Evolutionary conservation across 2,797 vertebrate genomes (phyloP).

Genomic region (Scarus forsteni): DNA sequence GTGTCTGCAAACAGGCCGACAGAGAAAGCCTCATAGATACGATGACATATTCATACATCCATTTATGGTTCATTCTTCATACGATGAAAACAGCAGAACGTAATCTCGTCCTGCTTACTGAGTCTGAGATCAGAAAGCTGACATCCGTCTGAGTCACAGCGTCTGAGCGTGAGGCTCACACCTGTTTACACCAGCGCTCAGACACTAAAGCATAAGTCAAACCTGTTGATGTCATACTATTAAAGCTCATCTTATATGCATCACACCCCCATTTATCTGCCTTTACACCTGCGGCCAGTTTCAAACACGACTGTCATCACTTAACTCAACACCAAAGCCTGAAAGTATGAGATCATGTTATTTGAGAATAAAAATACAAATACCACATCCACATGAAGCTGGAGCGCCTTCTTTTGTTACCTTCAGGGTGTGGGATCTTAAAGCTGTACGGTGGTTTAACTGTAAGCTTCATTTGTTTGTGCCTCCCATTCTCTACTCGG

Average conservation of each 20-base stretch:
- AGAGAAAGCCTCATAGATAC: slow-evolving; percentile 17
- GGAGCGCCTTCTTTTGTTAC: slow-evolving; percentile 49
- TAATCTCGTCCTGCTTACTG: slow-evolving; percentile 42
- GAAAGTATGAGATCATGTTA: slow-evolving; percentile 52
- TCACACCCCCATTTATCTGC: slow-evolving; percentile 35
- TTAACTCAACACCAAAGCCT: slow-evolving; percentile 57
- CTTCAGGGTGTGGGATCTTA: slow-evolving; percentile 46
- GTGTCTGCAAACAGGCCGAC: slow-evolving; percentile 20
- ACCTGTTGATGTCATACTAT: slow-evolving; percentile 38
- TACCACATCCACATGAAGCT: slow-evolving; percentile 7
- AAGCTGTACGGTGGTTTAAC: slow-evolving; percentile 36
- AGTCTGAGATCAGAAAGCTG: slow-evolving; percentile 38
- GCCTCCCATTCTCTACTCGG: slow-evolving; percentile 67
- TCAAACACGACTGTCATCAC: slow-evolving; percentile 54
- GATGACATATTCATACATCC: slow-evolving; percentile 1
- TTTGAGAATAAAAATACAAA: slow-evolving; percentile 23
- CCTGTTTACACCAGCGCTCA: slow-evolving; percentile 41
- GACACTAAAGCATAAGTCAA: slow-evolving; percentile 42
- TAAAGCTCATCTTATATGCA: slow-evolving; percentile 38
- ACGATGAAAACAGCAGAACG: slow-evolving; percentile 15
- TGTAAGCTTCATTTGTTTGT: slow-evolving; percentile 58
- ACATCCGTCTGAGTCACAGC: slow-evolving; percentile 58
- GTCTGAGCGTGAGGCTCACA: slow-evolving; percentile 54
- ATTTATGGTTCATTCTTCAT: slow-evolving; percentile 61
- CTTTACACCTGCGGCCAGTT: slow-evolving; percentile 49